Evolutionary conservation across 2,113 vertebrate genomes (phyloP), one percentile per base, ranked within the genome.

Genomic region (Ochotona princeps): DNA sequence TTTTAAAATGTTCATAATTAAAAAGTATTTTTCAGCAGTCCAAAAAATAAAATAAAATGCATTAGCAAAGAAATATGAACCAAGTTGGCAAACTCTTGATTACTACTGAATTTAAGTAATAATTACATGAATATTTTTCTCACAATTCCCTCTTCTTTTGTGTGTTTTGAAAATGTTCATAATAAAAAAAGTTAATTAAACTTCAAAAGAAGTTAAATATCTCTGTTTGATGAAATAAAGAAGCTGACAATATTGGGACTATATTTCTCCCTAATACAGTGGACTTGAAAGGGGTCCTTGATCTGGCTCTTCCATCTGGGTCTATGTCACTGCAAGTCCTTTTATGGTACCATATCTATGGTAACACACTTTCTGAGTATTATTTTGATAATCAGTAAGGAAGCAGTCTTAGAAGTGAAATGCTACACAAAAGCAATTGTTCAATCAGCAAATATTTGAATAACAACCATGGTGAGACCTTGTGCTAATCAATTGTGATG

Each of bases 1-100:
- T 94, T 93, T 97, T 93, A 95, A 96, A 96, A 96, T 91, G 69
- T 97, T 97, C 92, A 96, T 97, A 97, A 97, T 95, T 96, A 96
- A 96, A 93, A 97, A 94, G 44, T 97, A 97, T 96, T 96, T 97
- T 97, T 94, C 96, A 96, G 94, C 96, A 94, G 88, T 96, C 96
- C 95, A 97, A 96, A 97, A n/a, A n/a, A n/a, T n/a, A n/a, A n/a
- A n/a, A n/a, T n/a, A 69, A 93, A 90, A 80, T 81, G 92, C 49
- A 89, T 85, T 78, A 83, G 38, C 38, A 79, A 35, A n/a, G 66
- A 74, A 15, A 32, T 8, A 89, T 67, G 49, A 93, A 73, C 10
- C 23, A 91, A 73, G 67, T 18, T 5, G 17, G n/a, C 67, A 89
- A 73, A 78, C 21, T 35, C 44, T 57, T 93, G 65, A 82, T 35